Evolutionary conservation across 2,888 invertebrate genomes (phyloP), one percentile per base, ranked within the genome.

Genomic region (Cynaeus angustus): DNA sequence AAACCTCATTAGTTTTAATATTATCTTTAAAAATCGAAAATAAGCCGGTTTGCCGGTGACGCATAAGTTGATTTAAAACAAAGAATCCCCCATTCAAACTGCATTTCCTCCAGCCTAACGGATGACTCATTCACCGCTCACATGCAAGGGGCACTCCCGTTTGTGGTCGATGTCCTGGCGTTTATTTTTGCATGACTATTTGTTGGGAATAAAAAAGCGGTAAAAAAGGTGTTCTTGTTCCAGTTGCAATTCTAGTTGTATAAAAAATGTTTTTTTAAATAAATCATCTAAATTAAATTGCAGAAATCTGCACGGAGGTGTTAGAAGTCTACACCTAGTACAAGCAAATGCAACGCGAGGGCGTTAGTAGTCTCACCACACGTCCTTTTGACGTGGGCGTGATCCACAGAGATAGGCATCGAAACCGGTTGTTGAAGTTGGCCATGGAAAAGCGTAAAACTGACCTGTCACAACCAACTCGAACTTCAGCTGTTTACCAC

Each of bases 131-230:
- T 53, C 66, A 46, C 68, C 71, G 74, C 56, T 68, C 64, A 71
- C 69, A 73, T 74, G 72, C 66, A 68, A 64, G 75, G 72, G 77
- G 75, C 78, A 78, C 78, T 76, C 78, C 78, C 74, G 75, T 75
- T 72, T 74, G 69, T 73, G 53, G 55, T 62, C 56, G 62, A 64
- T 30, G 66, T 33, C 62, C 41, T 38, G 28, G 2, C 52, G 21
- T 21, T 21, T 3, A 21, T 21, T 21, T 21, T 21, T 21, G 21
- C 21, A 45, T 41, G 21, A 66, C 55, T 50, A 37, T 56, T 9
- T 12, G 33, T 37, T 28, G 10, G 45, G 53, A 53, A 53, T 26
- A 28, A 64, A 13, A 37, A 33, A 8, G 28, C 26, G 37, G 21
- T 8, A 7, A 12, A 8, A 43, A 9, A 4, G 38, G 5, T 38